Percentiles rank a stretch among this genome's conserved stretches.
Evolutionary conservation across 2,797 vertebrate genomes (phyloP).

Genomic region (Ambastaia sidthimunki): DNA sequence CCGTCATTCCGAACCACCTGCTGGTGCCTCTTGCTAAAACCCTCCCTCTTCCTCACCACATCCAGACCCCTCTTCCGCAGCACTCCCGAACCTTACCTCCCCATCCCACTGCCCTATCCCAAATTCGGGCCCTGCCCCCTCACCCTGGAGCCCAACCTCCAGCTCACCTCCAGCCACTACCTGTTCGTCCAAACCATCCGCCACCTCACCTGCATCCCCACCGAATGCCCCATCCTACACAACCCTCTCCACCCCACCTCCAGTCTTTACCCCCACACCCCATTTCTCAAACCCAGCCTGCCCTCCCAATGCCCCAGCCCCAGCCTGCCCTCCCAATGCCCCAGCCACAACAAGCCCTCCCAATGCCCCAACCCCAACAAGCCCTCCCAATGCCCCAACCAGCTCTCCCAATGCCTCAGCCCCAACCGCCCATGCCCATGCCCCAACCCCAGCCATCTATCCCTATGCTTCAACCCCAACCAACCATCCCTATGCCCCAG

Average conservation of each 20-base stretch:
- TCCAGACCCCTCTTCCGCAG: slow-evolving; percentile 62
- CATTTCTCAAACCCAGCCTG: slow-evolving; percentile 68
- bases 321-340: slow-evolving; percentile 63
- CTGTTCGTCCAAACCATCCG: slow-evolving; percentile 63
- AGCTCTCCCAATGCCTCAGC: slow-evolving; percentile 64
- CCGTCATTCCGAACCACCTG: slow-evolving; percentile 87
- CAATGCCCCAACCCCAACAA: slow-evolving; percentile 69
- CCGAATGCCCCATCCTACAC: slow-evolving; percentile 67
- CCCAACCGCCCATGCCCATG: slow-evolving; percentile 64
- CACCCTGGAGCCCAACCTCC: slow-evolving; percentile 71
- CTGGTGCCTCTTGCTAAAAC: slow-evolving; percentile 86
- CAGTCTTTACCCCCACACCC: slow-evolving; percentile 65
- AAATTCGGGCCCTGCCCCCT: slow-evolving; percentile 66
- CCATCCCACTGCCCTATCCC: slow-evolving; percentile 58
- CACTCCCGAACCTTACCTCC: slow-evolving; percentile 59
- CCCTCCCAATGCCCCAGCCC: slow-evolving; percentile 65
- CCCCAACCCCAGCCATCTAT: slow-evolving; percentile 67
- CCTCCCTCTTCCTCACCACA: slow-evolving; percentile 66
- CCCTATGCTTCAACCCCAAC: slow-evolving; percentile 66
- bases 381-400: slow-evolving; percentile 71
- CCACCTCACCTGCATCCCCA: slow-evolving; percentile 64
- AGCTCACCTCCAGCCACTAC: slow-evolving; percentile 51
- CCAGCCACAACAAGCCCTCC: slow-evolving; percentile 71
- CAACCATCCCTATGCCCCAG: slow-evolving; percentile 77
- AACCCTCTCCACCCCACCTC: slow-evolving; percentile 62